Percentiles rank a stretch among this genome's conserved stretches.
Evolutionary conservation across 2,888 invertebrate genomes (phyloP).

Genomic region (Drosophila barbarae): DNA sequence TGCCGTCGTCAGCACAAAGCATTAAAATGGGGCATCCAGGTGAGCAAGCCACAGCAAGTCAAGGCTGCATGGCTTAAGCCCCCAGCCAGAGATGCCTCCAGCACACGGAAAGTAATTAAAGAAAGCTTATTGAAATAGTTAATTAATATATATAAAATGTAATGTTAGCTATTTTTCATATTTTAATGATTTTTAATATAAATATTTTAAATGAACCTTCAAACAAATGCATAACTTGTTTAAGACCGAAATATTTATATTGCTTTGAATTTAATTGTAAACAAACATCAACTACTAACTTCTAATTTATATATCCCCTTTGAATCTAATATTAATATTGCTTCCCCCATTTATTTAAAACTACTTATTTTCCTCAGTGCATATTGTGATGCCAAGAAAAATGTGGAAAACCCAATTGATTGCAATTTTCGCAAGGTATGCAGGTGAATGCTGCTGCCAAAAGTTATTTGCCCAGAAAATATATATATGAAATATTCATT

Average conservation of each 20-base stretch:
- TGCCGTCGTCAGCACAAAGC: not conserved
- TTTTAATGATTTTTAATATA: not conserved
- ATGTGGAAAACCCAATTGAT: slow-evolving; percentile 9
- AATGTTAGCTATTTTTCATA: not conserved
- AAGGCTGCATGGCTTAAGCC: slow-evolving; percentile 4
- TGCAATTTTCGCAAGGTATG: slow-evolving; percentile 16
- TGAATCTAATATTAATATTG: not conserved
- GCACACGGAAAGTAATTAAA: not conserved
- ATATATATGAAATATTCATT: slow-evolving; percentile 23
- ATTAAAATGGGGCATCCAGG: slow-evolving; percentile 10
- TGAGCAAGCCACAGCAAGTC: slow-evolving; percentile 16
- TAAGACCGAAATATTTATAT: too few species aligned
- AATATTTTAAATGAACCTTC: not conserved
- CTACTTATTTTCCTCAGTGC: not conserved
- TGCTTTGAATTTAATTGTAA: not conserved
- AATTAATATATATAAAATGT: too few species aligned
- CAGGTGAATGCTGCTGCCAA: slow-evolving; percentile 5
- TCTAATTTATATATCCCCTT: not conserved
- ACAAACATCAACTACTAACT: not conserved
- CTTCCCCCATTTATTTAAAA: not conserved
- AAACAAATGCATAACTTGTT: not conserved
- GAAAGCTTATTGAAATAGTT: not conserved
- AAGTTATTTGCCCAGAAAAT: slow-evolving; percentile 19
- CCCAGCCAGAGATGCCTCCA: not conserved
- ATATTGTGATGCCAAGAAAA: not conserved